Evolutionary conservation across 1,140 invertebrate genomes (phyloP), one percentile per base, ranked within the genome.

Genomic region (Lethrus apterus): DNA sequence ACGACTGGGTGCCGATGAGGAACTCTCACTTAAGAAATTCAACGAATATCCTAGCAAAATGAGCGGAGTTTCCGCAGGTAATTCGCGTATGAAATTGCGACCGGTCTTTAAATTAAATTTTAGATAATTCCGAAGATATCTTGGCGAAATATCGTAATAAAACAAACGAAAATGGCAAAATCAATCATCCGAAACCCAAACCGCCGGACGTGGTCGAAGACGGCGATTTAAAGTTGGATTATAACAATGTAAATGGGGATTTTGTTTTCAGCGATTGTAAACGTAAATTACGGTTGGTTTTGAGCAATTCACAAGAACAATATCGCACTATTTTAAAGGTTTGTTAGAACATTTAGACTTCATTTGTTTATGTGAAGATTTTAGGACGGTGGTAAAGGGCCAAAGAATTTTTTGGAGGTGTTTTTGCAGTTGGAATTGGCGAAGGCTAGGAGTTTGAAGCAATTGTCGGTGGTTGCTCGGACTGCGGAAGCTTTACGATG

Each of bases 61-160:
- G n/a, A 7, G 24, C 24, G n/a, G 5, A 26, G n/a, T n/a, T 7
- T 26, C 2, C 17, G 3, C 15, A 26, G 20, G 18, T 31, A 17
- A 8, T 40, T 29, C 11, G 36, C 10, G 17, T 8, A 21, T 19
- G 13, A 7, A 17, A 7, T 23, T 29, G 10, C n/a, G n/a, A n/a
- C n/a, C n/a, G n/a, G n/a, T n/a, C n/a, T n/a, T n/a, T 42, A 42
- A 10, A 19, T 23, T 21, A 21, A 35, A 52, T 70, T 65, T 34
- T 53, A 77, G 89, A 91, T 67, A 80, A 79, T 26, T 81, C 86
- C 9, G 93, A 97, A 62, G 93, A 96, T 60, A 97, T 98, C 59
- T 75, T 98, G 52, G 92, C 89, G 17, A 97, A 96, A 63, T 98
- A 98, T 67, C 74, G 93, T 10, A 80, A 86, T 34, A 92, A 93